Evolutionary conservation across 2,797 vertebrate species (phyloP), one percentile per base, ranked within the genome.

Genomic region (Tauraco hartlaubi): DNA sequence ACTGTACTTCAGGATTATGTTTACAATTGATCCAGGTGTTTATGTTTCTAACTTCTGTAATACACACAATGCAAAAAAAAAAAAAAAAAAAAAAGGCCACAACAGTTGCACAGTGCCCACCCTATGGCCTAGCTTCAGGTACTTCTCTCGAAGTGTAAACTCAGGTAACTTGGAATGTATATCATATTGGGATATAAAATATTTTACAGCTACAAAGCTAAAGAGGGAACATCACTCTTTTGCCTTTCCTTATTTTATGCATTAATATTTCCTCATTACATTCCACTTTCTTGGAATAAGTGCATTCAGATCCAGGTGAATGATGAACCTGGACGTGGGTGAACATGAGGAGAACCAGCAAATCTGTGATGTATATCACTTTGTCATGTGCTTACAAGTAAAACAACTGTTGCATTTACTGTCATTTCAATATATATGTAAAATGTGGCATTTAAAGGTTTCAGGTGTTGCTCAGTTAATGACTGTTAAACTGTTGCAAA

Each of bases 121-220:
- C 98, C 95, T 85, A 97, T 97, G 98, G 98, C 98, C 98, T 98
- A 91, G 98, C 98, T 99, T 99, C 99, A 99, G 99, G 99, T 99
- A 99, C 98, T 98, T 98, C 98, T 98, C 98, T 98, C 96, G 98
- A 98, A 98, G 98, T 98, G 97, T 98, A 98, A 99, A 98, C 99
- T 99, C 99, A 99, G 99, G 99, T 99, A 98, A 98, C 98, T 98
- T 98, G 98, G 98, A 99, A 99, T 98, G 99, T 99, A 99, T 98
- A 98, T 98, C 97, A 96, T 98, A 98, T 97, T 98, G 97, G 98
- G 97, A 97, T 97, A 96, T 91, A 98, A 98, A 98, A 95, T 97
- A 97, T 92, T 98, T 98, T 98, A 97, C 97, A 98, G 97, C 98
- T 98, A 92, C 97, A 95, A 98, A 98, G 98, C 98, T 98, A 98